These are phyloP conservation scores for Trachemys scripta DNA, from an alignment of 2,113 vertebrate species.

Conservation along the genomic window DNA sequence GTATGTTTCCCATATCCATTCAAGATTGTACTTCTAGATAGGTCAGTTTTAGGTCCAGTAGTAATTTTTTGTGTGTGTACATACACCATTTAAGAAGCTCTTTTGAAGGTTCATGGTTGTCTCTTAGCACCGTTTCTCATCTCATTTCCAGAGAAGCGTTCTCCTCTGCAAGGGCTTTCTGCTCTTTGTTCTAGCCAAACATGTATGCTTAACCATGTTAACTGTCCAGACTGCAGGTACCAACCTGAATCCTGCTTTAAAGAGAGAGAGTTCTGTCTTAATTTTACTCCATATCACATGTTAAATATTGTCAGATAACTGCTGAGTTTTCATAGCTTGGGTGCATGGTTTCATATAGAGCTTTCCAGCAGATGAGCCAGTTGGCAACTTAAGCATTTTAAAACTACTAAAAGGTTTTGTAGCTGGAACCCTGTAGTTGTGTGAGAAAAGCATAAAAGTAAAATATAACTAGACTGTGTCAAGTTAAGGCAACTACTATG, in stretches of 20 bases:
- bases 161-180: not conserved
- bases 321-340: not conserved
- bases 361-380: not conserved
- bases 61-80: not conserved
- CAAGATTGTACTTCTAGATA: not conserved
- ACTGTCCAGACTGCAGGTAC: not conserved
- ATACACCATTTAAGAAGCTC: not conserved
- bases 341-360: not conserved
- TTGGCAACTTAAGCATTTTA: not conserved
- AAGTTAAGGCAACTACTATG: not conserved
- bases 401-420: not conserved
- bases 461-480: not conserved
- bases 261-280: not conserved
- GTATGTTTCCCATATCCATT: not conserved
- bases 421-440: not conserved
- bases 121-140: not conserved
- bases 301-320: not conserved
- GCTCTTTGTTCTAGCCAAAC: not conserved
- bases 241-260: not conserved
- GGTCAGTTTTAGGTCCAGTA: not conserved
- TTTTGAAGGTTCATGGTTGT: not conserved
- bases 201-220: not conserved
- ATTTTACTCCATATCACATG: not conserved
- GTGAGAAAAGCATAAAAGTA: not conserved
- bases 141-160: not conserved